phyloP scores from a whole-genome alignment of 2,113 vertebrate species.

The Myodes glareolus region DNA sequence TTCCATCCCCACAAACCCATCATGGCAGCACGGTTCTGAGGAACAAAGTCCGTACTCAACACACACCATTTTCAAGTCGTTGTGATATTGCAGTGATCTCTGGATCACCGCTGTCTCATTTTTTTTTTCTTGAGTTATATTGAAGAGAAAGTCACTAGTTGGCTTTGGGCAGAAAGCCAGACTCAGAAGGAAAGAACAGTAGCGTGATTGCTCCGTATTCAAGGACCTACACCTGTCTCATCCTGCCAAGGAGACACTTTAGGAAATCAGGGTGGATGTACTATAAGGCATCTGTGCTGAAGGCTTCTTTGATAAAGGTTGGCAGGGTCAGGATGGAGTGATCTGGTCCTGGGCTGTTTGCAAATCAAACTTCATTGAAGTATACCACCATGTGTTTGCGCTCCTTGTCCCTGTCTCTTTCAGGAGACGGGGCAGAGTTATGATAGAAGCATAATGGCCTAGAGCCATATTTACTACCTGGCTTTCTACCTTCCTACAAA shows the following conservation, averaged over 20 bases:
- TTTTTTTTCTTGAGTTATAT: background rate
- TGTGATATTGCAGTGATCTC: background rate
- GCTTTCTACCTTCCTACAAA: background rate
- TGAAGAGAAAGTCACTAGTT: background rate
- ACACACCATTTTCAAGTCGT: background rate
- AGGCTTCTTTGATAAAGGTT: background rate
- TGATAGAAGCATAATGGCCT: background rate
- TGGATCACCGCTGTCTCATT: background rate
- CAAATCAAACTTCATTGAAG: background rate
- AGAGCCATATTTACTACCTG: background rate
- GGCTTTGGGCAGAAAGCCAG: background rate
- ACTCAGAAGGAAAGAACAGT: background rate
- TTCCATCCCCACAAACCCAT: background rate
- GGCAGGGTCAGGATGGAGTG: background rate
- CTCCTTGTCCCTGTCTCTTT: background rate
- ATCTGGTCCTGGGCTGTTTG: background rate
- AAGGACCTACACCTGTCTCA: accelerated
- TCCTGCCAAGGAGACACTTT: background rate
- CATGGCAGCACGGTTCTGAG: background rate
- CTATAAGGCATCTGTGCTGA: background rate
- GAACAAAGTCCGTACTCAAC: background rate
- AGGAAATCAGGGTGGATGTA: background rate
- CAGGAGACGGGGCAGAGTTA: background rate
- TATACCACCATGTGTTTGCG: background rate
- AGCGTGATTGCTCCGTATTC: background rate